Evolutionary conservation across 2,888 invertebrate species (phyloP).

Genomic region (Orgyia antiqua): DNA sequence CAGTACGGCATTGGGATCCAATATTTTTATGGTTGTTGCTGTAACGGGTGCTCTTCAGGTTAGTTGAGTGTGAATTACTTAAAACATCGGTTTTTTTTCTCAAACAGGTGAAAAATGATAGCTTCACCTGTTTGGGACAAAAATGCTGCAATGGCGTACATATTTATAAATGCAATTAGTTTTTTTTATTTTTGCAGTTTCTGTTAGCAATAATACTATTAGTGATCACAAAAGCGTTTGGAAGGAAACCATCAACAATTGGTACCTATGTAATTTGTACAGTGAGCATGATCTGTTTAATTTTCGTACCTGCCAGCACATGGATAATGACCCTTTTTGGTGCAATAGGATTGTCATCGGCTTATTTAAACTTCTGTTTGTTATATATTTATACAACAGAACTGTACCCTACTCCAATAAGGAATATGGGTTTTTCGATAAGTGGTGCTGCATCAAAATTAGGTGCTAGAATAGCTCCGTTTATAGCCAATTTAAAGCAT

Average conservation of each 20-base stretch:
- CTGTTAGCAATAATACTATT: constrained; percentile 28
- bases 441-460: constrained; percentile 38
- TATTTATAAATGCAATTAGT: too few species aligned
- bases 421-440: constrained; percentile 46
- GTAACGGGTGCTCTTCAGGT: constrained; percentile 45
- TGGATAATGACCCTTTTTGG: constrained; percentile 31
- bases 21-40: constrained; percentile 36
- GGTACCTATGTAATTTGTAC: constrained; percentile 22
- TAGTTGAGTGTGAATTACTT: too few species aligned
- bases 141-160: too few species aligned
- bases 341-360: constrained; percentile 27
- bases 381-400: constrained; percentile 41
- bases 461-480: constrained; percentile 48
- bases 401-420: constrained; percentile 48
- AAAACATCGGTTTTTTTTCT: too few species aligned
- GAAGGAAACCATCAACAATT: constrained; percentile 32
- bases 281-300: constrained; percentile 29
- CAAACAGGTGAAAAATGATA: too few species aligned
- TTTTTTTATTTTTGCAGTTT: constrained; percentile 32
- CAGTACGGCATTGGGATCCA: constrained; percentile 33
- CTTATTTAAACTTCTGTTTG: constrained; percentile 26
- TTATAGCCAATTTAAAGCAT: constrained; percentile 38
- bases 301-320: constrained; percentile 31
- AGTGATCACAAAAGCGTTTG: constrained; percentile 32
- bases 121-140: too few species aligned